Evolutionary conservation across 2,888 invertebrate genomes (phyloP), one percentile per base, ranked within the genome.

Genomic region (Cephus spinipes): DNA sequence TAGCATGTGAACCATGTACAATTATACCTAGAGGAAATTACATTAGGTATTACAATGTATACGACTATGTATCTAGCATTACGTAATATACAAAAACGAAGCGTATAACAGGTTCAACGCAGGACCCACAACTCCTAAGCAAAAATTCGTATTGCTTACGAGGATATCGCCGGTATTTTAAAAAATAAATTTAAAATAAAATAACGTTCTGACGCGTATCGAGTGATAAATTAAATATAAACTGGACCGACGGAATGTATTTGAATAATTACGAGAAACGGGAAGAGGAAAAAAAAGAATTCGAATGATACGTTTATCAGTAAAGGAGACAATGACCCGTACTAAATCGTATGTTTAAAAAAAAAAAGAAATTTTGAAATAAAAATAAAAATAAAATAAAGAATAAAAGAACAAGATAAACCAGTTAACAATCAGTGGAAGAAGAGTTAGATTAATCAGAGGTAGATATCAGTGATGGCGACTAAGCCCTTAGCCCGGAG

Each of bases 401-500:
- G 31, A 33, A 11, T 71, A 71, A 71, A 71, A 71, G 23, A 71
- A 33, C 9, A 71, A 30, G 23, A 71, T 11, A 71, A 15, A 71
- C 30, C 31, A 31, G 71, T 12, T 71, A 15, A 31, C 23, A 71
- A 71, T 23, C 31, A 71, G 33, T 30, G 15, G 71, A 71, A 30
- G 71, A 71, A 30, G 33, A 33, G 30, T 33, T 71, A 30, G 33
- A 55, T 23, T 55, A 55, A 55, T 55, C 55, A 78, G 84, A 83
- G 82, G 83, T 85, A 83, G 84, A 80, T 81, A 73, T 80, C 76
- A 77, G 79, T 80, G 80, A 78, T 79, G 77, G 76, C 71, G 55
- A 76, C 78, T 77, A 82, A 82, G 86, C 88, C 87, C 87, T 91
- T 88, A 91, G 89, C 91, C 91, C 87, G 91, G 91, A 87, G 91